Base-by-base conservation (phyloP, 2,113 vertebrate species). In the Pomatorhinus ruficollis region DNA sequence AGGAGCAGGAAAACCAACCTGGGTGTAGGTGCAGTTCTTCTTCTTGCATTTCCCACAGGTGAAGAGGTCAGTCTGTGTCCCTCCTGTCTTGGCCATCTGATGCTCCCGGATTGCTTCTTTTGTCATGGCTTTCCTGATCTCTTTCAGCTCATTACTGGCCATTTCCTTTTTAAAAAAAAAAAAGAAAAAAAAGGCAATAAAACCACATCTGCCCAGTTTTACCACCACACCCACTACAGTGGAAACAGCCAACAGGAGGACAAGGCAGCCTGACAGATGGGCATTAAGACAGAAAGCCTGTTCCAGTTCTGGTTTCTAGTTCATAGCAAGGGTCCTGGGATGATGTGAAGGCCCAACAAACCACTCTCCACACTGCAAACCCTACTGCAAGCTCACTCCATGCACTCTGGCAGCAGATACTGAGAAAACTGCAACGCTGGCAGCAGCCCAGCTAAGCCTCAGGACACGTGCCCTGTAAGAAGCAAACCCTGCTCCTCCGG, bases 81-180 rank as follows among this genome's bases (percentile, higher is more conserved):
- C 99, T 30, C 99, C 98, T 0, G 98, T 98, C 97, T 99, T 99
- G 8, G 99, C 99, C 97, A 99, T 99, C 98, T 99, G 99, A 96
- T 99, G 99, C 89, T 99, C 99, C 10, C 99, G 98, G 91, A 99
- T 99, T 27, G 99, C 99, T 95, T 99, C 99, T 97, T 99, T 99
- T 7, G 99, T 99, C 98, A 99, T 98, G 80, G 98, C 98, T 95
- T 99, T 99, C 88, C 99, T 98, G 81, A 99, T 99, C 98, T 99
- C 99, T 95, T 99, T 99, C 95, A 99, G 98, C 96, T 99, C 99
- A 0, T 99, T 99, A 61, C 99, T 99, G 65, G 99, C 99, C 99
- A 99, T 99, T 97, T 99, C 99, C 99, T 99, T 95, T 28, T n/a
- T n/a, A n/a, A 24, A 11, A 31, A 40, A 71, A 40, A 27, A 47